phyloP scores from a whole-genome alignment of 2,888 invertebrate genomes.

The Germaria angustata region DNA sequence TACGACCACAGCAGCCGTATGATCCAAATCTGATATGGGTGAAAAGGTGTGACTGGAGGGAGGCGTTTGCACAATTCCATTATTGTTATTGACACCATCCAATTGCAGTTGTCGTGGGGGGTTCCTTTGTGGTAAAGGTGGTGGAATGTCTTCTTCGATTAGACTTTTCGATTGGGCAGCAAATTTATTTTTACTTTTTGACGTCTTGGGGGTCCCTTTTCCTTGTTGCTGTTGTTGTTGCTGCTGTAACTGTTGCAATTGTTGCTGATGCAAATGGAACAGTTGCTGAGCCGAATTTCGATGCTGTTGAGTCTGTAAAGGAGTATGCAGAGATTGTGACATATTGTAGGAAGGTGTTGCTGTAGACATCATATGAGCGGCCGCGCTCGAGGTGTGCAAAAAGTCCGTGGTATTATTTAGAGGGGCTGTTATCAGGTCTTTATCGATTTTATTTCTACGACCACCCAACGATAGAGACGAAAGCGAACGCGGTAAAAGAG shows the following conservation, averaged over 20 bases:
- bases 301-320: constrained; percentile 70
- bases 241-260: constrained; percentile 69
- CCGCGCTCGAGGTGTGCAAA: constrained; percentile 68
- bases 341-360: constrained; percentile 68
- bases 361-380: constrained; percentile 55
- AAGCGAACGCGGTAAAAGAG: constrained; percentile 80
- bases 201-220: constrained; percentile 73
- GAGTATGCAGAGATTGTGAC: constrained; percentile 80
- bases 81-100: constrained; percentile 65
- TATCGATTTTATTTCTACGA: constrained; percentile 79
- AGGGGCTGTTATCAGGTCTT: constrained; percentile 78
- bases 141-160: constrained; percentile 78
- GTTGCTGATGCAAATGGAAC: constrained; percentile 77
- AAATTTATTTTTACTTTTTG: constrained; percentile 77
- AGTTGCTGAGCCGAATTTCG: constrained; percentile 76
- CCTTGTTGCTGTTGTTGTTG: constrained; percentile 70
- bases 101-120: constrained; percentile 76
- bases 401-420: constrained; percentile 76
- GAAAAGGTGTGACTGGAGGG: constrained; percentile 69
- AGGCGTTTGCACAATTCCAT: constrained; percentile 65
- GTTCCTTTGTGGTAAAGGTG: constrained; percentile 82
- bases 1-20: constrained; percentile 60
- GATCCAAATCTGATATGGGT: constrained; percentile 79
- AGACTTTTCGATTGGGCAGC: constrained; percentile 75
- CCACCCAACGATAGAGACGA: constrained; percentile 80